A percentile compares a stretch with the other conserved stretches of the same genome.
Conservation (phyloP, 1,140 invertebrate genomes). For the Vollenhovia emeryi region DNA sequence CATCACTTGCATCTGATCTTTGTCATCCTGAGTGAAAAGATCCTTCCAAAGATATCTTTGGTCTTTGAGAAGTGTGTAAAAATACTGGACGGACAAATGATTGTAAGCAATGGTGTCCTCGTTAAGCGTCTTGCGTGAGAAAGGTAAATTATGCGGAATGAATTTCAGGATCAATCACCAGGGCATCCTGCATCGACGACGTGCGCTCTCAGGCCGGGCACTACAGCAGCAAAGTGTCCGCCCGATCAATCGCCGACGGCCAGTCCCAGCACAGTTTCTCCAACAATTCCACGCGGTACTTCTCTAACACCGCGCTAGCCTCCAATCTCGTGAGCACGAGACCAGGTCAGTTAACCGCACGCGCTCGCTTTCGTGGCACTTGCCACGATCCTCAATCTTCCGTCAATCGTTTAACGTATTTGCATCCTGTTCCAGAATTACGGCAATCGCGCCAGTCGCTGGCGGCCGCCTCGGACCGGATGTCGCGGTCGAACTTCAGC, state of each 20-base stretch:
- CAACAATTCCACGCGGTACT: constrained; percentile 91
- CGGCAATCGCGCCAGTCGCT: constrained; percentile 93
- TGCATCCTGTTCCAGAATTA: constrained; percentile 87
- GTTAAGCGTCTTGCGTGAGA: too few species aligned
- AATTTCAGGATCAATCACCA: constrained; percentile 86
- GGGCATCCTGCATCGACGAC: constrained; percentile 88
- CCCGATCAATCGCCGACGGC: constrained; percentile 91
- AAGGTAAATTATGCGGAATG: neutral
- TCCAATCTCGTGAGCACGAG: constrained; percentile 91
- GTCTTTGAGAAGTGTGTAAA: neutral
- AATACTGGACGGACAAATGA: neutral
- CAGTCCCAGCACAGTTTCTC: constrained; percentile 95
- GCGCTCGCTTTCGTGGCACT: neutral
- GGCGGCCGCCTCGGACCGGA: constrained; percentile 91
- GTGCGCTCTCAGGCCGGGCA: constrained; percentile 87
- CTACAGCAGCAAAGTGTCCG: constrained; percentile 82
- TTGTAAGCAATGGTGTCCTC: neutral
- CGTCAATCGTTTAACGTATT: neutral
- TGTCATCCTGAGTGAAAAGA: neutral
- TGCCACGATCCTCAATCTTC: neutral
- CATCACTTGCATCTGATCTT: neutral
- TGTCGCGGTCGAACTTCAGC: constrained; percentile 88
- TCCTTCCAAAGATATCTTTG: neutral
- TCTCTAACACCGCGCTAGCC: constrained; percentile 89
- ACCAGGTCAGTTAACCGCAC: constrained; percentile 87